Evolutionary conservation across 2,888 invertebrate genomes (phyloP).

Genomic region (Pasiphila rectangulata): DNA sequence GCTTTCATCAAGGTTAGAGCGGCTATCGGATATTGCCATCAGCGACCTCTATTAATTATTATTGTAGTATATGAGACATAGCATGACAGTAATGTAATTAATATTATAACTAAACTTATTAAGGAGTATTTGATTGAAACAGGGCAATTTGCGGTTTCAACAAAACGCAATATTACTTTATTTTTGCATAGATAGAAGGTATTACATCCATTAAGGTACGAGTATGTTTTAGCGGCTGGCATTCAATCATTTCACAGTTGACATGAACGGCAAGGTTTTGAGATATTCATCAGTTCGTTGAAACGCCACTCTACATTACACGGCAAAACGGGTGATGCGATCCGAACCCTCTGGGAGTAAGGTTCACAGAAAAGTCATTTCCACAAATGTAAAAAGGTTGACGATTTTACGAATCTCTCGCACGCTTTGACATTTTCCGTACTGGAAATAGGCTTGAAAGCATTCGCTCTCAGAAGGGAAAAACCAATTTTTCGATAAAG

Average conservation of each 20-base stretch:
- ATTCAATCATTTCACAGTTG: conserved; percentile 11
- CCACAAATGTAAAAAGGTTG: conserved; percentile 36
- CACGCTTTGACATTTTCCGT: conserved; percentile 23
- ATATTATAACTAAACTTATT: conserved; percentile 10
- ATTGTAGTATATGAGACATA: conserved; percentile 4
- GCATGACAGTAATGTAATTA: conserved; percentile 7
- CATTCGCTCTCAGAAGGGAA: conserved; percentile 12
- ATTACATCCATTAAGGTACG: conserved; percentile 4
- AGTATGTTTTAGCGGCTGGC: conserved; percentile 10
- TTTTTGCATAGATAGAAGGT: conserved; percentile 1
- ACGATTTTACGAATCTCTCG: conserved; percentile 28
- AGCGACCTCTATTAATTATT: conserved; percentile 10
- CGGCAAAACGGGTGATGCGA: conserved; percentile 34
- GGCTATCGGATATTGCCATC: not conserved
- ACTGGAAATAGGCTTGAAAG: conserved; percentile 17
- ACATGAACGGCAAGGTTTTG: conserved; percentile 25
- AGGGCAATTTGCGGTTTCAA: not conserved
- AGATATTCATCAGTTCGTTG: conserved; percentile 41
- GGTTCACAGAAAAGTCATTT: conserved; percentile 44
- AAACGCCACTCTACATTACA: conserved; percentile 57
- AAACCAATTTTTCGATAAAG: conserved; percentile 20
- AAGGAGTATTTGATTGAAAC: conserved; percentile 1
- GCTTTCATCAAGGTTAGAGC: conserved; percentile 19
- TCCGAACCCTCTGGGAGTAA: conserved; percentile 36
- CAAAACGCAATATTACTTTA: conserved; percentile 5